These are phyloP conservation scores for Phyllotreta striolata DNA, from an alignment of 2,888 invertebrate species.

Conservation along the genomic window DNA sequence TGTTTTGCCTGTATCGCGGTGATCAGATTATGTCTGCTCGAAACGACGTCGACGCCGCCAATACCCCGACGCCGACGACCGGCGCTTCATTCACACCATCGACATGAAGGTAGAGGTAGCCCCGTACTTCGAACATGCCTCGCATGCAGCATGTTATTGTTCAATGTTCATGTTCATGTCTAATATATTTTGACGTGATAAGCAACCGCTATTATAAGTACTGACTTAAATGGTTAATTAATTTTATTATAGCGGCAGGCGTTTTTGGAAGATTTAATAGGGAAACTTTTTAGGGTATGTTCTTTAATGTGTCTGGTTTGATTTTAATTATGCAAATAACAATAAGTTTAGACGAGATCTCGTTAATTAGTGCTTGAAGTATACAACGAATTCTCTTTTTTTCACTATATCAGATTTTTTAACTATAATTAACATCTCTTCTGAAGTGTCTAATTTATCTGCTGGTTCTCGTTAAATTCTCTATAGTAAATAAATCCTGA, in stretches of 20 bases:
- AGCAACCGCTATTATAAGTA: conserved; percentile 23
- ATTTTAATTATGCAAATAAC: neutral
- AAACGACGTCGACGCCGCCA: conserved; percentile 16
- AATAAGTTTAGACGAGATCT: no score
- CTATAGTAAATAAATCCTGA: conserved; percentile 4
- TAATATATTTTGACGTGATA: conserved; percentile 29
- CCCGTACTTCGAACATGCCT: conserved; percentile 16
- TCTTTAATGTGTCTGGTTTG: no score
- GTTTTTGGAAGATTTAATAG: neutral
- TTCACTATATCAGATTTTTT: conserved; percentile 18
- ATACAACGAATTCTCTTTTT: neutral
- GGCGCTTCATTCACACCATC: conserved; percentile 27
- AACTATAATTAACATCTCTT: conserved; percentile 14
- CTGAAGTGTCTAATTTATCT: conserved; percentile 8
- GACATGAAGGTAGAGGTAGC: conserved; percentile 17
- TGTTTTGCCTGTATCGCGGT: conserved; percentile 23
- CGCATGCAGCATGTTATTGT: conserved; percentile 24
- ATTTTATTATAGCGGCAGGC: conserved; percentile 11
- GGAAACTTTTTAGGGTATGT: no score
- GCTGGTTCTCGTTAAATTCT: neutral
- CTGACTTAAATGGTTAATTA: conserved; percentile 17
- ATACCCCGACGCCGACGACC: conserved; percentile 9
- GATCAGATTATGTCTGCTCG: conserved; percentile 28
- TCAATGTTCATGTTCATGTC: conserved; percentile 28
- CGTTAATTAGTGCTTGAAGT: neutral